phyloP scores from a whole-genome alignment of 35 echinoderm and acorn worm species.

The Amphiura filiformis region DNA sequence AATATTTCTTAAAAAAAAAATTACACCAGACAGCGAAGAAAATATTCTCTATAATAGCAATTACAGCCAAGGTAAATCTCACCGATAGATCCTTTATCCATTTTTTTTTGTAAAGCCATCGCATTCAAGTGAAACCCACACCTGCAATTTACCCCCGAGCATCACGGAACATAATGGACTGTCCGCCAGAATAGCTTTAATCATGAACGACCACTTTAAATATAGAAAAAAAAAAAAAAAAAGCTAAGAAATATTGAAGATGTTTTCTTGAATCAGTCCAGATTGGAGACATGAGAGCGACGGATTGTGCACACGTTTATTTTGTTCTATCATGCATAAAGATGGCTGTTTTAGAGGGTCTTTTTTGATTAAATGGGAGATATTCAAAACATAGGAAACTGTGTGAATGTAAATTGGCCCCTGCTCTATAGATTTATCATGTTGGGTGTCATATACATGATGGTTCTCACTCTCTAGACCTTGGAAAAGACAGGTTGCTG shows the following conservation, averaged over 20 bases:
- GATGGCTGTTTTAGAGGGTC: not conserved
- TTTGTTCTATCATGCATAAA: not conserved
- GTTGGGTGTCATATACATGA: not conserved
- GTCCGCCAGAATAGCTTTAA: not conserved
- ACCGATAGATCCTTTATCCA: not conserved
- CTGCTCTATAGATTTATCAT: not conserved
- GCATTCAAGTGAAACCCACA: not conserved
- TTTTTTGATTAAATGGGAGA: not conserved
- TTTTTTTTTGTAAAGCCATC: not conserved
- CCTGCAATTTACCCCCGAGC: not conserved
- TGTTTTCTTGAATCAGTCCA: not conserved
- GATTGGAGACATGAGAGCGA: not conserved
- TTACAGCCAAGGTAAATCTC: not conserved
- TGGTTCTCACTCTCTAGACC: no score
- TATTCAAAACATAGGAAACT: not conserved
- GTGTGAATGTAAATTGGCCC: not conserved
- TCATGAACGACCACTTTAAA: conserved; percentile 11
- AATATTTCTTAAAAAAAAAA: conserved; percentile 10
- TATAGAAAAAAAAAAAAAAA: not conserved
- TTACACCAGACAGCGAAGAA: not conserved
- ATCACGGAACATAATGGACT: not conserved
- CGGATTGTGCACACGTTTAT: not conserved
- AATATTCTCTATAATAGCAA: conserved; percentile 2
- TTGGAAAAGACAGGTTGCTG: no score
- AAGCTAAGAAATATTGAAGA: not conserved